Evolutionary conservation across 1,140 invertebrate species (phyloP), one percentile per base, ranked within the genome.

Genomic region (Cotesia chilonis): DNA sequence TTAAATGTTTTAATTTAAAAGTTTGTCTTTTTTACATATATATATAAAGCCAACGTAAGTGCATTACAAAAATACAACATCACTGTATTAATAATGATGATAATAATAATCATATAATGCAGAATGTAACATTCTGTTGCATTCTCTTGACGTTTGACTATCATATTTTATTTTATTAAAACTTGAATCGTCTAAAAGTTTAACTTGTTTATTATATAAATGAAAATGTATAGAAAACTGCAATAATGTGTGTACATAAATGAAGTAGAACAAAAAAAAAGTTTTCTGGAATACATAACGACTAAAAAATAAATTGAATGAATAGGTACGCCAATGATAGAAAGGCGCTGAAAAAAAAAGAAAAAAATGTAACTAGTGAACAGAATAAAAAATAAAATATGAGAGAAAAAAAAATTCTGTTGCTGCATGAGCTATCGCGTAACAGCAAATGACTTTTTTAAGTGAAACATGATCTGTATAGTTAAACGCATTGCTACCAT

Each of bases 151-250:
- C 41, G 54, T 55, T 55, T 55, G 54, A 14, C 12, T 17, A n/a
- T 55, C 54, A 55, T 55, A 5, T n/a, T n/a, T 55, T n/a, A 55
- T 55, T 55, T 55, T 10, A 47, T 47, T 47, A 9, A 47, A 47
- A 55, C 17, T 55, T 55, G 4, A 55, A 55, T 55, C 54, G 17
- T n/a, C 54, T 17, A 17, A 9, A 55, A 55, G 54, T 55, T 55
- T 14, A n/a, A 14, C 54, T 55, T 17, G 17, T 55, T 17, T 14
- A n/a, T 55, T 14, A 55, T 55, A 55, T 55, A 55, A 14, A 55
- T 55, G n/a, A 14, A 55, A 55, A 14, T 14, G 17, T 14, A 55
- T 14, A 55, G 17, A 55, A 55, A 14, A 14, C 17, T 5, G 17
- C 12, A 55, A 28, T 28, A 28, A 28, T 28, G 28, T 28, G 28